Base-by-base conservation (phyloP, 2,797 vertebrate genomes). In the Morelia viridis region DNA sequence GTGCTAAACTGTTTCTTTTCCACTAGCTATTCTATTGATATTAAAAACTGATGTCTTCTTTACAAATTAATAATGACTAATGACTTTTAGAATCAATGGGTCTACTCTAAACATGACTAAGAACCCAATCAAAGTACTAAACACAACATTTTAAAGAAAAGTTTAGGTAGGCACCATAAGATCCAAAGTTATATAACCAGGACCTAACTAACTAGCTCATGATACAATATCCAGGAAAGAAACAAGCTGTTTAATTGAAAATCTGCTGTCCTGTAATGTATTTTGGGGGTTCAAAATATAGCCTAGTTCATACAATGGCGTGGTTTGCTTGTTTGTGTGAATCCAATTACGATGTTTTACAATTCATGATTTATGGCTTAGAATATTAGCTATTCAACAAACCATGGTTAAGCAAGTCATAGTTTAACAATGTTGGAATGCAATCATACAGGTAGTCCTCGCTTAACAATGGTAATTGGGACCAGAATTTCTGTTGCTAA, bases 1-100 rank as follows among this genome's bases (percentile, higher is more conserved):
- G n/a, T 76, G 95, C 91, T 93, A 93, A 93, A 86, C 50, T 87
- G 92, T 90, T 90, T 88, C 6, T 10, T 85, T 88, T 58, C 12
- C 88, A 17, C 87, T 31, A 91, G 35, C 46, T n/a, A 76, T 12
- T 9, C 11, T 92, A 19, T 87, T 84, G 58, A 0, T 17, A 62
- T 80, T 84, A 41, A 28, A 68, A 85, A 4, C n/a, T 8, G 9
- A 35, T 71, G 62, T 9, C 58, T 85, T 50, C 7, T 91, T 85
- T 31, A 85, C 31, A 71, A n/a, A 8, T 71, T 17, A 19, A 65
- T 13, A 65, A 41, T 31, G 65, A 15, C n/a, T 41, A 35, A 71
- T 71, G 31, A 2, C 31, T 41, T 71, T 71, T 35, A 71, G 13
- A 71, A 35, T 71, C 31, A 35, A 8, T 71, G 35, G 68, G 15